Base-by-base conservation (phyloP, 2,113 vertebrate genomes). In the Hassar affinis region DNA sequence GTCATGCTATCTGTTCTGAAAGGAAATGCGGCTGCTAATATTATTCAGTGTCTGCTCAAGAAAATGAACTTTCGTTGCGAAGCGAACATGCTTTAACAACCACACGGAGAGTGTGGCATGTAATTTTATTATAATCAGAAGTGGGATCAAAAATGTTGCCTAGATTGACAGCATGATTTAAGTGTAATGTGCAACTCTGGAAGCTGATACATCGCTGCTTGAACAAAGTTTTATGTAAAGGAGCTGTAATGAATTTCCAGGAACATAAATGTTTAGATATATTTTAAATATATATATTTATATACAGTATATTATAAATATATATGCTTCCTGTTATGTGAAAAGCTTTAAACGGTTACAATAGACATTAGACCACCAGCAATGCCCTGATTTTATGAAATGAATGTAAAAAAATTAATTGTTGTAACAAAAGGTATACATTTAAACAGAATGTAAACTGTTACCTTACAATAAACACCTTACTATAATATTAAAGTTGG, bases 1-100 rank as follows among this genome's bases (percentile, higher is more conserved):
- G 84, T 88, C 85, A 85, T 88, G 85, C 81, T 85, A 87, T 86
- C 83, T 61, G 85, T 86, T 71, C 84, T 84, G 84, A 81, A 85
- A 85, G 81, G 83, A 85, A 86, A 86, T 84, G 80, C 38, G 83
- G 33, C 83, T 82, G 82, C 80, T 86, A 88, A 88, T 82, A 88
- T 86, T 86, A 88, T 88, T 88, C 87, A 88, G 87, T 57, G 87
- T 88, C 87, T 88, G 87, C 81, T 88, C 84, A 85, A 85, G 84
- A 88, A 88, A 88, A 88, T 88, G 84, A 88, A 88, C 87, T 86
- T 88, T 85, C 87, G 81, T 85, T 57, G 56, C 78, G 77, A 81
- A n/a, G 64, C 64, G 87, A 75, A 84, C 86, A 85, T 81, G 81
- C 69, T 86, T 88, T 88, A 88, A 88, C 87, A 86, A 62, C 81